A percentile compares a stretch with the other conserved stretches of the same genome.
Evolutionary conservation across 1,140 invertebrate genomes (phyloP).

Genomic region (Scaptodrosophila lebanonensis): DNA sequence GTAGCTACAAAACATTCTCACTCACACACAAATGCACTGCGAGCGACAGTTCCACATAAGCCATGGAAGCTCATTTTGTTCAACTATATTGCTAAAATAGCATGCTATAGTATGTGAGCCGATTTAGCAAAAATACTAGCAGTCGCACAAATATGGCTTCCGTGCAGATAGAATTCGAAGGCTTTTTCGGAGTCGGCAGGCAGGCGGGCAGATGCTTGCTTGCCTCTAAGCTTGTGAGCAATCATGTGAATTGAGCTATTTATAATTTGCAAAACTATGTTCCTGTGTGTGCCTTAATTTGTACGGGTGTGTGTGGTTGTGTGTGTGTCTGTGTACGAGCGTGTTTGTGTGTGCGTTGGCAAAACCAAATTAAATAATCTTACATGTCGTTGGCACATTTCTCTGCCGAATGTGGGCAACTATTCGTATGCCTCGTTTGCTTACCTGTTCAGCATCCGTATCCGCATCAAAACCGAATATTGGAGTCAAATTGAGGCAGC

Average conservation of each 20-base stretch:
- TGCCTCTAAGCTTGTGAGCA: constrained; percentile 66
- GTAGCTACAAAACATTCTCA: too few relatives aligned
- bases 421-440: constrained; percentile 49
- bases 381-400: constrained; percentile 77
- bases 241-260: constrained; percentile 76
- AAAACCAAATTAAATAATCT: constrained; percentile 66
- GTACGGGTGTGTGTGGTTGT: constrained; percentile 3
- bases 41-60: too few relatives aligned
- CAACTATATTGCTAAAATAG: too few relatives aligned
- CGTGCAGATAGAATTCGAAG: too few relatives aligned
- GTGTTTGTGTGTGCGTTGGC: constrained; percentile 11
- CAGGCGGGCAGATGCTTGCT: too few relatives aligned
- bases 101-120: too few relatives aligned
- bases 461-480: constrained; percentile 12
- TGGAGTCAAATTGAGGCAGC: background rate
- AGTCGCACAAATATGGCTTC: too few relatives aligned
- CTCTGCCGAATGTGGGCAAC: constrained; percentile 50
- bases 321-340: constrained; percentile 25
- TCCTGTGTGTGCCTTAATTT: constrained; percentile 6
- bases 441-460: constrained; percentile 64
- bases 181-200: too few relatives aligned
- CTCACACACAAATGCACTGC: too few relatives aligned
- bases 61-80: too few relatives aligned
- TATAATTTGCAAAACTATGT: constrained; percentile 71
- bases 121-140: too few relatives aligned